Base-by-base conservation (phyloP, 2,113 vertebrate species). In the Rhadina sibilatrix region DNA sequence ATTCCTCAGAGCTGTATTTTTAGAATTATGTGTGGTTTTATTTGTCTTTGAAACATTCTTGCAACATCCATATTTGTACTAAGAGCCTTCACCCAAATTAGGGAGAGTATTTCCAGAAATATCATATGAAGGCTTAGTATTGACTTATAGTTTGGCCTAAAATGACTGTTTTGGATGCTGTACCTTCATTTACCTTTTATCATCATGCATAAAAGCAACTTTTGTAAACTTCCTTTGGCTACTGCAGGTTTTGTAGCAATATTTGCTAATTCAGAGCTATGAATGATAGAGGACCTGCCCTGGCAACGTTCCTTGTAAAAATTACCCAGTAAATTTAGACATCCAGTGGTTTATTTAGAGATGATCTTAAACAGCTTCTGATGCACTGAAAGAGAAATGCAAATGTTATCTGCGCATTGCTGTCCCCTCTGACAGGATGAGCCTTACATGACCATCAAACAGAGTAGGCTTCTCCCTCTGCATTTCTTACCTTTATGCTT, bases 401-500 rank as follows among this genome's bases (percentile, higher is more conserved):
- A 59, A 80, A 83, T 12, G 6, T 76, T 77, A 80, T 86, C 59
- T 93, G 84, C 28, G 71, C 42, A 37, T 4, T 28, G 40, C 22
- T 63, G 47, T 69, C 30, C 30, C 30, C 40, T 60, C 0, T 1
- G 37, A 50, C n/a, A 87, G 31, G 24, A 68, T 10, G 27, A 69
- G 60, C 38, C 24, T 71, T 28, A 44, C 0, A 1, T 14, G 35
- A 27, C 40, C 57, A 60, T 20, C 76, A 89, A 69, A 78, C 30
- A 53, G 15, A 63, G n/a, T 9, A 40, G 20, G 27, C 18, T 31
- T 61, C 17, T 83, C 42, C 23, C 18, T 75, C 50, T 57, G 37
- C 30, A 17, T 31, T 15, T 80, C 97, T 98, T 92, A 99, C 99
- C 99, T 99, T 99, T 96, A 99, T 99, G 97, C 98, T 99, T 92